Evolutionary conservation across 1,140 invertebrate species (phyloP).

Genomic region (Drosophila virilis): DNA sequence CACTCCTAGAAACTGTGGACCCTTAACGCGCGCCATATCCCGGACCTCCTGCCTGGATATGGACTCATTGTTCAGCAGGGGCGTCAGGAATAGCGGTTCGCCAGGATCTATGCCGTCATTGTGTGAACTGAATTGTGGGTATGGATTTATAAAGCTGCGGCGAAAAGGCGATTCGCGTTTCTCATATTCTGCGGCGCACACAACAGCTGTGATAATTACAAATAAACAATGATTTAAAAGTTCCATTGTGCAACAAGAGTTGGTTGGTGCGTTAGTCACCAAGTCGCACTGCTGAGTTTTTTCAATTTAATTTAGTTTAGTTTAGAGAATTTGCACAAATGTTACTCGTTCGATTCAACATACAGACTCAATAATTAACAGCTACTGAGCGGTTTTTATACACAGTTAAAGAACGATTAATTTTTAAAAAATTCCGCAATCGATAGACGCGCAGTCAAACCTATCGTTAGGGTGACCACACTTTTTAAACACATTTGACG

Average conservation of each 20-base stretch:
- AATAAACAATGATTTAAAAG: constrained; percentile 2
- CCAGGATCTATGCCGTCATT: constrained; percentile 53
- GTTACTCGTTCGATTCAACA: constrained; percentile 10
- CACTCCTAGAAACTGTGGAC: constrained; percentile 45
- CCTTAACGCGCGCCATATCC: constrained; percentile 36
- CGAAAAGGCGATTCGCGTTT: neutral
- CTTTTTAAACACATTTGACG: neutral
- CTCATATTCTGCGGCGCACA: neutral
- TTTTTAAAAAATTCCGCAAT: constrained; percentile 13
- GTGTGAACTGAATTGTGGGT: constrained; percentile 37
- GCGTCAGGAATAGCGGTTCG: constrained; percentile 56
- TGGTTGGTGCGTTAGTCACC: constrained; percentile 5
- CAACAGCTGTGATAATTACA: constrained; percentile 11
- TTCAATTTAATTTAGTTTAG: neutral
- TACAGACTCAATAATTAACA: neutral
- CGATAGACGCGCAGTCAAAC: neutral
- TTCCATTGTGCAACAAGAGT: constrained; percentile 7
- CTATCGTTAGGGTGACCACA: constrained; percentile 18
- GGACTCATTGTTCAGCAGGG: constrained; percentile 39
- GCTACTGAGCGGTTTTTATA: constrained; percentile 9
- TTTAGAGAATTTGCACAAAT: neutral
- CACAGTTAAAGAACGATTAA: neutral
- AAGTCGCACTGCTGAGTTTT: neutral
- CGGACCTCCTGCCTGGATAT: constrained; percentile 24
- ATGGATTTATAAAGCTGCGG: constrained; percentile 36